Evolutionary conservation across 92 coral and sea anemone species (phyloP).

Genomic region (Porites cylindrica): DNA sequence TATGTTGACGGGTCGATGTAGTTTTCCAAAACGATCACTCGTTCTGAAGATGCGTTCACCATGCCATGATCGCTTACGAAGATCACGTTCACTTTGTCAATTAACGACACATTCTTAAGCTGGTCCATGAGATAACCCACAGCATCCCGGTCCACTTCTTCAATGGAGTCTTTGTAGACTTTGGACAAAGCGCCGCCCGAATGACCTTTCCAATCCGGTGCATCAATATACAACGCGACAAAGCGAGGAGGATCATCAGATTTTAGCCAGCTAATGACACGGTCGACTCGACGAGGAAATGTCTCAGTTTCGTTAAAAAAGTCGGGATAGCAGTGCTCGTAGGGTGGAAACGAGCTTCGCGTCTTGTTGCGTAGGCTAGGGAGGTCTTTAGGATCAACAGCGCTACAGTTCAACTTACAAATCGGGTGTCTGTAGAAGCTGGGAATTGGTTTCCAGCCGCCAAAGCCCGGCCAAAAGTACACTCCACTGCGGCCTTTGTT

Average conservation of each 20-base stretch:
- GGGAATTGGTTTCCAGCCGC: conserved; percentile 80
- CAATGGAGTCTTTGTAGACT: conserved; percentile 68
- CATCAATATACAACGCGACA: conserved; percentile 76
- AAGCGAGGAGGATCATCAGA: conserved; percentile 84
- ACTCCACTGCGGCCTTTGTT: conserved; percentile 88
- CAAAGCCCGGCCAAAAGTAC: conserved; percentile 90
- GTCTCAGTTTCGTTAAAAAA: conserved; percentile 64
- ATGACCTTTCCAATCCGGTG: conserved; percentile 84
- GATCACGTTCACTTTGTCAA: conserved; percentile 84
- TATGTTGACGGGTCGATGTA: conserved; percentile 69
- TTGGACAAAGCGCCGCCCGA: conserved; percentile 66
- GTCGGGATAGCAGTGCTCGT: conserved; percentile 70
- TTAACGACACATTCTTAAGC: conserved; percentile 61
- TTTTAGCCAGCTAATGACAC: conserved; percentile 77
- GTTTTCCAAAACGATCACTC: conserved; percentile 73
- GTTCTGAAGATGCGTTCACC: conserved; percentile 74
- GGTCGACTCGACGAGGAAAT: conserved; percentile 72
- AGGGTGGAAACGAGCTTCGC: conserved; percentile 63
- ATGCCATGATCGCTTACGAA: conserved; percentile 91
- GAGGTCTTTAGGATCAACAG: conserved; percentile 52
- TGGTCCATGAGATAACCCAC: conserved; percentile 85
- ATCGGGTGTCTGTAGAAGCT: conserved; percentile 68
- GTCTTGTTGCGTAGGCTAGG: conserved; percentile 54
- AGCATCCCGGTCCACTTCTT: conserved; percentile 75
- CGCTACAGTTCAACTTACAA: conserved; percentile 69